Evolutionary conservation across 2,888 invertebrate genomes (phyloP).

Genomic region (Agrenia bidenticulata): DNA sequence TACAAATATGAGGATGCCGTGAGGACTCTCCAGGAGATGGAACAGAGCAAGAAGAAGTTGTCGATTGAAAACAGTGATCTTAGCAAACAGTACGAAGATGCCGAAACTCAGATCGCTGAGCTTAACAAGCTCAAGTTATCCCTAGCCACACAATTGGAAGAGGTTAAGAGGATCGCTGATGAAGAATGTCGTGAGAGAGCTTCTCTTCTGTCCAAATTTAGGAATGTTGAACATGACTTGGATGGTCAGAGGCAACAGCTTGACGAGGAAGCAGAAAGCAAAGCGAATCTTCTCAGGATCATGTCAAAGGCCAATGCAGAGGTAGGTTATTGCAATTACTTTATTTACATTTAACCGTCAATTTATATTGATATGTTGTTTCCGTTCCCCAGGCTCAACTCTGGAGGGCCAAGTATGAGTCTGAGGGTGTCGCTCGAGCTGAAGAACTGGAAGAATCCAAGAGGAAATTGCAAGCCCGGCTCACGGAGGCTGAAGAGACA

Average conservation of each 20-base stretch:
- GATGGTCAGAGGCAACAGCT: slow-evolving; percentile 98
- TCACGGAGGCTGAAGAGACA: slow-evolving; percentile 95
- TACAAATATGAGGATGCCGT: slow-evolving; percentile 95
- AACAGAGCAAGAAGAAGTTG: slow-evolving; percentile 94
- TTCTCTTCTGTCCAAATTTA: slow-evolving; percentile 93
- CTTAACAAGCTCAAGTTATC: slow-evolving; percentile 96
- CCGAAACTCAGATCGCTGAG: slow-evolving; percentile 95
- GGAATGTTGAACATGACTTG: slow-evolving; percentile 84
- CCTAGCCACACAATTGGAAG: slow-evolving; percentile 92
- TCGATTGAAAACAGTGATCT: slow-evolving; percentile 96
- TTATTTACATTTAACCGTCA: no score
- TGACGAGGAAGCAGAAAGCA: slow-evolving; percentile 98
- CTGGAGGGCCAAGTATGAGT: slow-evolving; percentile 97
- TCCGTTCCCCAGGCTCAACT: slow-evolving; percentile 85
- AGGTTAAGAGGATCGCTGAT: slow-evolving; percentile 83
- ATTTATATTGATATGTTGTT: no score
- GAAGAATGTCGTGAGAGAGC: slow-evolving; percentile 94
- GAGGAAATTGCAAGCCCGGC: slow-evolving; percentile 92
- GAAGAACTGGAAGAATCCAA: slow-evolving; percentile 87
- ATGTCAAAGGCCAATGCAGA: slow-evolving; percentile 98
- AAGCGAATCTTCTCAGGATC: slow-evolving; percentile 97
- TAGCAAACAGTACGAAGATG: slow-evolving; percentile 94
- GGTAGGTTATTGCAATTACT: no score
- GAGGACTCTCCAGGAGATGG: slow-evolving; percentile 95
- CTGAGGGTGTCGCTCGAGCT: slow-evolving; percentile 72